A percentile compares a stretch with the other conserved stretches of the same genome.
Conservation (phyloP, 2,113 vertebrate genomes). For the Nyctibius bracteatus region DNA sequence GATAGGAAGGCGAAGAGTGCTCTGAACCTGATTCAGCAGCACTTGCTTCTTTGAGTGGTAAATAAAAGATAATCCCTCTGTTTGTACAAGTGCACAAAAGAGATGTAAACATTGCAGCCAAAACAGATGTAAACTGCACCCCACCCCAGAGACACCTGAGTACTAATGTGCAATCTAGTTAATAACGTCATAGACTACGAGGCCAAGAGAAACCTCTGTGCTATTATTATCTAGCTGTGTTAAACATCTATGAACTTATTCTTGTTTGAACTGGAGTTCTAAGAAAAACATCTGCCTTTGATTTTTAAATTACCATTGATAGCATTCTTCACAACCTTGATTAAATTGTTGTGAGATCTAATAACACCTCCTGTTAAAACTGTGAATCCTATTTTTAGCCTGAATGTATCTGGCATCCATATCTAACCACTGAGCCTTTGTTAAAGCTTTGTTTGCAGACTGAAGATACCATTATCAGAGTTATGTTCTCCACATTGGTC, state of each 20-base stretch:
- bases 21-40: background rate
- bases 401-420: background rate
- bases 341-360: constrained; percentile 13
- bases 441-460: background rate
- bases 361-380: background rate
- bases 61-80: background rate
- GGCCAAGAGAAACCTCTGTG: background rate
- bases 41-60: background rate
- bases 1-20: background rate
- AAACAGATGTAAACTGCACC: background rate
- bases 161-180: background rate
- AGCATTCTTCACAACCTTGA: constrained; percentile 6
- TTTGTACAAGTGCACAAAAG: background rate
- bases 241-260: background rate
- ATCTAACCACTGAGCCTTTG: background rate
- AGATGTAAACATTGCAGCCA: background rate
- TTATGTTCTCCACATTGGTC: background rate
- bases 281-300: background rate
- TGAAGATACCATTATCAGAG: background rate
- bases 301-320: constrained; percentile 1
- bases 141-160: background rate
- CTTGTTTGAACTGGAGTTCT: constrained; percentile 5
- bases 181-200: background rate
- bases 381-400: background rate
- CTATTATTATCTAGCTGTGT: background rate